Percentiles rank a stretch among this genome's conserved stretches.
These are phyloP conservation scores for Oceanodroma leucorhoa DNA, from an alignment of 2,797 vertebrate genomes.

Conservation along the genomic window DNA sequence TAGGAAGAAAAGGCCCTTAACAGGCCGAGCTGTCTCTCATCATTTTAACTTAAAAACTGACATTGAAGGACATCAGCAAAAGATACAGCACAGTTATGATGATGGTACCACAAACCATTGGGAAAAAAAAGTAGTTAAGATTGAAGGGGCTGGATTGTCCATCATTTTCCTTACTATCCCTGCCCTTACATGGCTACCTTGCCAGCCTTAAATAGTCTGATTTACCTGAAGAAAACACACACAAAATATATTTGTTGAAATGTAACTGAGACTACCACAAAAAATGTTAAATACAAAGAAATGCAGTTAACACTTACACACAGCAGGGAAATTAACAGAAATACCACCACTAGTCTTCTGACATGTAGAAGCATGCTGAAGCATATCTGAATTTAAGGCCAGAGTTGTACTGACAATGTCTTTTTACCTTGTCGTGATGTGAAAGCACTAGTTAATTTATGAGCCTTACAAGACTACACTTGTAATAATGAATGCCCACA, in stretches of 20 bases:
- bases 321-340: background rate
- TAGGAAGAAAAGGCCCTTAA: background rate
- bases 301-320: background rate
- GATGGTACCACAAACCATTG: background rate
- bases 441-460: background rate
- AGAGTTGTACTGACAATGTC: background rate
- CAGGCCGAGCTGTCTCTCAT: background rate
- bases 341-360: background rate
- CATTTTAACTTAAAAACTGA: background rate
- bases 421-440: background rate
- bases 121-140: background rate
- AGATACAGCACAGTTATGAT: background rate
- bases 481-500: background rate
- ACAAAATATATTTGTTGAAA: background rate
- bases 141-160: background rate
- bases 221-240: rapidly evolving
- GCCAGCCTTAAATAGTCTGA: background rate
- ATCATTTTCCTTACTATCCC: background rate
- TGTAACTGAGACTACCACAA: background rate
- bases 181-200: background rate
- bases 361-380: background rate
- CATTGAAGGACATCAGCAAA: background rate
- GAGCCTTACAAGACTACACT: background rate
- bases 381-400: background rate
- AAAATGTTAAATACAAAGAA: background rate